These are phyloP conservation scores for Apamea crenata DNA, from an alignment of 2,888 invertebrate genomes.

Conservation along the genomic window DNA sequence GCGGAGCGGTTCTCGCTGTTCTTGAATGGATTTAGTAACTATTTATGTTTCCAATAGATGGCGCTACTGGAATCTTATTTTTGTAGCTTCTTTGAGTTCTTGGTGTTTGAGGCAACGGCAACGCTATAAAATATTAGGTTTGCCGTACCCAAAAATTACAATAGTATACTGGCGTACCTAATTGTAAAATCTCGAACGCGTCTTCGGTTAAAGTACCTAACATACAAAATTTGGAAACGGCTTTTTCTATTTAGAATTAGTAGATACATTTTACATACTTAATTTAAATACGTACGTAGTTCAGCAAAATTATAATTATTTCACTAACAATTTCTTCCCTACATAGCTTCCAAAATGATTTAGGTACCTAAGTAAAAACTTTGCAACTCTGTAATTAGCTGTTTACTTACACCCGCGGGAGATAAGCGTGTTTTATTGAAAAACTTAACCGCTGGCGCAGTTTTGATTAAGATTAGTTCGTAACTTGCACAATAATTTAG, in stretches of 20 bases:
- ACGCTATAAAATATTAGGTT: background rate
- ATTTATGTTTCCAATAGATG: slow-evolving; percentile 31
- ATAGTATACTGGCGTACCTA: no score
- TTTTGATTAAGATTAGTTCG: slow-evolving; percentile 86
- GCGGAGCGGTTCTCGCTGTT: background rate
- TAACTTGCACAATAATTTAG: slow-evolving; percentile 88
- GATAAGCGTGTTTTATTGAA: slow-evolving; percentile 89
- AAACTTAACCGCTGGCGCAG: slow-evolving; percentile 80
- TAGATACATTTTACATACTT: background rate
- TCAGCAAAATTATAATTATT: background rate
- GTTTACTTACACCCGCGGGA: slow-evolving; percentile 61
- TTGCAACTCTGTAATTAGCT: slow-evolving; percentile 59
- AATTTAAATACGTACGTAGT: background rate
- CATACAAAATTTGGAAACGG: background rate
- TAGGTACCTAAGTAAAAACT: slow-evolving; percentile 34
- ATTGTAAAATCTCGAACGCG: no score
- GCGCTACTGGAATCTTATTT: slow-evolving; percentile 13
- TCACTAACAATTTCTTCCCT: background rate
- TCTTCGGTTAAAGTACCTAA: background rate
- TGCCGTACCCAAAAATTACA: no score
- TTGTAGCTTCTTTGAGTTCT: background rate
- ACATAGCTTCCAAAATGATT: slow-evolving; percentile 23
- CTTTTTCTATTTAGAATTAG: no score
- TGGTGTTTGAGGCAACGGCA: background rate
- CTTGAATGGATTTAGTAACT: background rate